A percentile compares a stretch with the other conserved stretches of the same genome.
Conservation (phyloP, 2,113 vertebrate species). For the Uria aalge region DNA sequence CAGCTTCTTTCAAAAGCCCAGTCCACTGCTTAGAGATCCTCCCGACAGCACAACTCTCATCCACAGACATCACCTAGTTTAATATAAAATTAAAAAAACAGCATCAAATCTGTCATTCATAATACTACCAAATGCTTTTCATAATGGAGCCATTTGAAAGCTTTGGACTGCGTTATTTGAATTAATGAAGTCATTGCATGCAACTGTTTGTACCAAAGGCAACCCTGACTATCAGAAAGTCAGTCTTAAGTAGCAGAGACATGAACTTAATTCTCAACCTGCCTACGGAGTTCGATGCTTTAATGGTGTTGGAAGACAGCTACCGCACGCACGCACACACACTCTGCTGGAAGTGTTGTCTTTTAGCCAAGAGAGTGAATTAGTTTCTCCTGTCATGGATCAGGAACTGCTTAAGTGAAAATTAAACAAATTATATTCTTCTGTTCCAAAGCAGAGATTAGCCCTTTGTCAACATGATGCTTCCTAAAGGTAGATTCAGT, state of each 20-base stretch:
- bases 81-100: background rate
- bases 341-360: background rate
- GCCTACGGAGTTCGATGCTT: background rate
- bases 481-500: background rate
- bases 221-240: background rate
- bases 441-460: background rate
- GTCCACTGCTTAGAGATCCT: slow-evolving; percentile 94
- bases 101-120: background rate
- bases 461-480: background rate
- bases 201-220: background rate
- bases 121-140: background rate
- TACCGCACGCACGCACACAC: background rate
- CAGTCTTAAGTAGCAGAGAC: background rate
- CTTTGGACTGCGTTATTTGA: background rate
- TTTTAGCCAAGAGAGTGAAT: background rate
- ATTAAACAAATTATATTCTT: background rate
- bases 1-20: slow-evolving; percentile 82
- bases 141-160: background rate
- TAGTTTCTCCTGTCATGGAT: background rate
- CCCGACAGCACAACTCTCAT: slow-evolving; percentile 82
- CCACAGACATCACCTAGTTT: slow-evolving; percentile 83
- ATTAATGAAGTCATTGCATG: background rate
- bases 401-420: background rate
- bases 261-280: background rate
- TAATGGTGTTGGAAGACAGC: background rate